These are phyloP conservation scores for Gymnocephalus cernua DNA, from an alignment of 2,113 vertebrate species.

Conservation along the genomic window DNA sequence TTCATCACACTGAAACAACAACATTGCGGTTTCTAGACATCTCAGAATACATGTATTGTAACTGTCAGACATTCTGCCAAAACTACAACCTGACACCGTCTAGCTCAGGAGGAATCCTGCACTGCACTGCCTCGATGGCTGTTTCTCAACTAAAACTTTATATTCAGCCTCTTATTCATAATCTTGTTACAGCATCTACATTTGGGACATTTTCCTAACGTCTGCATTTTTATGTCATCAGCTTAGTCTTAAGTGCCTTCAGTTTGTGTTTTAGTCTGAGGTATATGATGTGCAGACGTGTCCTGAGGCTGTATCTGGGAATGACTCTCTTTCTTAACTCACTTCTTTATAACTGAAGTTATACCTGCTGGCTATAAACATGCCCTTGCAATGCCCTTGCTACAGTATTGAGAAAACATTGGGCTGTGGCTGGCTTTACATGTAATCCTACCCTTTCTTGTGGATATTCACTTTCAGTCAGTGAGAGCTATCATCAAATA, in stretches of 20 bases:
- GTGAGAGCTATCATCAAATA: conserved; percentile 64
- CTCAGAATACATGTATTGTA: conserved; percentile 68
- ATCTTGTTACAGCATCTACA: conserved; percentile 11
- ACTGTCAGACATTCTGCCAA: conserved; percentile 50
- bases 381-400: conserved; percentile 42
- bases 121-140: neutral
- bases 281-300: conserved; percentile 76
- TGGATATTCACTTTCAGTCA: conserved; percentile 54
- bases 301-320: conserved; percentile 73
- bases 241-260: conserved; percentile 29
- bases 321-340: conserved; percentile 11
- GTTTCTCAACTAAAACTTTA: neutral
- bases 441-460: conserved; percentile 43
- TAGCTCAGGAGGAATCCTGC: conserved; percentile 41
- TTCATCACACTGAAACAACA: conserved; percentile 71
- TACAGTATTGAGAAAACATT: conserved; percentile 55
- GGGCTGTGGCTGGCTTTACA: conserved; percentile 47
- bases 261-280: conserved; percentile 70
- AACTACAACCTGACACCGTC: conserved; percentile 44
- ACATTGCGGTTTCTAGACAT: conserved; percentile 61
- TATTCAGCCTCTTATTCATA: neutral
- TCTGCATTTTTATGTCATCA: conserved; percentile 1
- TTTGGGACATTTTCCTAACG: neutral
- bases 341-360: conserved; percentile 2
- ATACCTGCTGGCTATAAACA: conserved; percentile 8